Base-by-base conservation (phyloP, 2,113 vertebrate genomes). In the Tenebrosternarchus preto region DNA sequence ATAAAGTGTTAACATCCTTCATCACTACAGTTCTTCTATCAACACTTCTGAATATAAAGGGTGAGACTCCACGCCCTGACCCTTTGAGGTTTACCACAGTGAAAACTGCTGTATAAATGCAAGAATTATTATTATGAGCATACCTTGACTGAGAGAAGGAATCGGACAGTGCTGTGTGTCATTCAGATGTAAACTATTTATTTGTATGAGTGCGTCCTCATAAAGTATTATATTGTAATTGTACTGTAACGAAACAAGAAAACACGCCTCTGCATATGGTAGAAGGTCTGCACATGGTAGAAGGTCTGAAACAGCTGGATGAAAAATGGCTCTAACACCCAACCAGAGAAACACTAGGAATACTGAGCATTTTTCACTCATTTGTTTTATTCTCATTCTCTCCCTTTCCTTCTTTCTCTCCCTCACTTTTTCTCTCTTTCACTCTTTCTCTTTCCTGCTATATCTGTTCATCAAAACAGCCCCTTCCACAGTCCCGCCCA, bases 231-330 rank as follows among this genome's bases (percentile, higher is more conserved):
- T 33, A 66, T 20, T 66, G 63, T 20, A 19, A 66, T 7, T 66
- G 63, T 66, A 31, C 17, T 33, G 5, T 33, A 19, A 66, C 29
- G 4, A 31, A 27, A 64, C 2, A 31, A 20, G 63, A 31, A 66
- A 16, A 20, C 5, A 33, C 33, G 33, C 19, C 63, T 66, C 63
- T 29, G 33, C 63, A 66, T 16, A 66, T 20, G 29, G 63, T 7
- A 9, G 63, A 31, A 20, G 60, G 25, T 66, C 29, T 15, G 63
- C 63, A 66, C 27, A 66, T 20, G 29, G 63, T 7, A 9, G 63
- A 31, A 20, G 60, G 25, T 66, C 29, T 15, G 63, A 66, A 66
- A 66, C 63, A 66, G 63, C 63, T 66, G 63, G 27, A 27, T 66
- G 17, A 5, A 66, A 15, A 66, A 16, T 19, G 63, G 16, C 63